These are phyloP conservation scores for Diorhabda elongata DNA, from an alignment of 1,140 invertebrate genomes.

Conservation along the genomic window DNA sequence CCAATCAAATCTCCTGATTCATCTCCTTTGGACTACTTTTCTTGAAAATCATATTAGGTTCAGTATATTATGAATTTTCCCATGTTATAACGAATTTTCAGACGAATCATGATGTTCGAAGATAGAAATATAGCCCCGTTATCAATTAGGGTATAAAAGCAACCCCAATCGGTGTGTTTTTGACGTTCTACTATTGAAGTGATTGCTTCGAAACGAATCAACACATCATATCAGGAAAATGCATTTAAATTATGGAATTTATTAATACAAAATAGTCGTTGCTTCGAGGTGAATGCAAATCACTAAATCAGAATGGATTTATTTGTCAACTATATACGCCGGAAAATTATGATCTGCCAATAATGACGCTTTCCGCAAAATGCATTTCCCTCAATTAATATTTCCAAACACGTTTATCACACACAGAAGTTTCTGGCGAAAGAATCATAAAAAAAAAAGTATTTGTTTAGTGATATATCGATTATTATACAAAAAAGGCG, in stretches of 20 bases:
- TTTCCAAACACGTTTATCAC: constrained; percentile 13
- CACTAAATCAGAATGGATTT: constrained; percentile 32
- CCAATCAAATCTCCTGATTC: too few relatives aligned
- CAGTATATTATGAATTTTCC: too few relatives aligned
- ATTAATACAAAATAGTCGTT: constrained; percentile 30
- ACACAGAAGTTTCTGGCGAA: too few relatives aligned
- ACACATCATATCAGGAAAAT: constrained; percentile 29
- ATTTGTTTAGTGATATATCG: too few relatives aligned
- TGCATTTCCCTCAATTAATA: constrained; percentile 12
- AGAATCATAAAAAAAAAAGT: too few relatives aligned
- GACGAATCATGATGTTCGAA: too few relatives aligned
- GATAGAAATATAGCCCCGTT: too few relatives aligned
- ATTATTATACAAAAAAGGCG: too few relatives aligned
- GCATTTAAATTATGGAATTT: constrained; percentile 32
- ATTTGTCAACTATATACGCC: constrained; percentile 30
- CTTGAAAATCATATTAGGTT: too few relatives aligned
- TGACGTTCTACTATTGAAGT: constrained; percentile 26
- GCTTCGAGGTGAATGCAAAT: constrained; percentile 27
- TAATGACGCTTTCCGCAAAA: constrained; percentile 5
- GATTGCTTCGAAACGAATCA: constrained; percentile 28
- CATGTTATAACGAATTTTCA: too few relatives aligned
- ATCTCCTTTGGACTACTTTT: too few relatives aligned
- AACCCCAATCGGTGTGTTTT: constrained; percentile 28
- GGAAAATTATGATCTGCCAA: constrained; percentile 12
- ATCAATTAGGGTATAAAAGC: constrained; percentile 18